A percentile compares a stretch with the other conserved stretches of the same genome.
Evolutionary conservation across 2,888 invertebrate genomes (phyloP).

Genomic region (Teleogryllus oceanicus): DNA sequence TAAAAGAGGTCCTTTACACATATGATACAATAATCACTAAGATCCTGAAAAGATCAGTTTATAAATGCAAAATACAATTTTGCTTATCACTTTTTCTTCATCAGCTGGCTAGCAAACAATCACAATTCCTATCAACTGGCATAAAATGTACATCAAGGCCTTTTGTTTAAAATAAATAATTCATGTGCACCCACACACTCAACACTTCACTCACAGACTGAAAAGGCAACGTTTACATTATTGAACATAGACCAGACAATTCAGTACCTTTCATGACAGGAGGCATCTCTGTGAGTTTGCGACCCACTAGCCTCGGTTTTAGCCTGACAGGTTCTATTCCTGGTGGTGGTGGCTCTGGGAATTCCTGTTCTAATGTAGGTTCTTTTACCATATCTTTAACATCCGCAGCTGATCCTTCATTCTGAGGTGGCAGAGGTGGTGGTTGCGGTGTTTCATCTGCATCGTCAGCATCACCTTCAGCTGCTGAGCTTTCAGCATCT

Average conservation of each 20-base stretch:
- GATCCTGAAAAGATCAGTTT: background rate
- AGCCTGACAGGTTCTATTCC: constrained; percentile 51
- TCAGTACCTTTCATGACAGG: constrained; percentile 72
- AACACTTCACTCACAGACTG: background rate
- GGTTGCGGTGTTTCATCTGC: constrained; percentile 24
- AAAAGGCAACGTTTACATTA: constrained; percentile 61
- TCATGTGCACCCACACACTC: background rate
- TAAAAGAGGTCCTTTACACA: background rate
- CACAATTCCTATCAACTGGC: background rate
- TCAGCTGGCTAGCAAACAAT: background rate
- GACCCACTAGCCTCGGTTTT: constrained; percentile 64
- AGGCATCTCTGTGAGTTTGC: constrained; percentile 66
- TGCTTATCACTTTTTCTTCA: constrained; percentile 1
- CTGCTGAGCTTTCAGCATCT: constrained; percentile 42
- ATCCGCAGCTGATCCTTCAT: constrained; percentile 23
- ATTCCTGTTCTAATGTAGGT: constrained; percentile 23
- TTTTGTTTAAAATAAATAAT: background rate
- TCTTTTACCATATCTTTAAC: constrained; percentile 25
- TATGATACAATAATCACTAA: constrained; percentile 1
- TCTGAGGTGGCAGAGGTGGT: constrained; percentile 29
- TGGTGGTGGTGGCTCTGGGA: constrained; percentile 51
- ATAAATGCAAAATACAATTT: constrained; percentile 3
- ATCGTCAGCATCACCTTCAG: constrained; percentile 26
- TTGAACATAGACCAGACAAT: constrained; percentile 79
- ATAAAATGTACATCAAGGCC: background rate